Conservation (phyloP, 2,888 invertebrate species). For the Drosophila mettleri region DNA sequence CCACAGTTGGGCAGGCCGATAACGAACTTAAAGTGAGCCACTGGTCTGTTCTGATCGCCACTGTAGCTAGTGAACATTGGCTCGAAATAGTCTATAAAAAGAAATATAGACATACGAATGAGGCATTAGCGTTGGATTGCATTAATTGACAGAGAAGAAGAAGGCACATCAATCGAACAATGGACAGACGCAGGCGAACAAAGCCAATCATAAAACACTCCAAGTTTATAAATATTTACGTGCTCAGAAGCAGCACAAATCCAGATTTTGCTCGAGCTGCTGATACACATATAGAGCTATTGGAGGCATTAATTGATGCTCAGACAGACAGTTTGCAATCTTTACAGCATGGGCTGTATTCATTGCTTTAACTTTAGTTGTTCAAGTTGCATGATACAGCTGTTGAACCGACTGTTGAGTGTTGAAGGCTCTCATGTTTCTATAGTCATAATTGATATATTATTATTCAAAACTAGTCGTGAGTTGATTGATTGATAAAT, state of each 20-base stretch:
- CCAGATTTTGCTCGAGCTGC: conserved; percentile 8
- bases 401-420: not conserved
- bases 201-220: conserved; percentile 45
- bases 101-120: conserved; percentile 12
- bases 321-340: conserved; percentile 1
- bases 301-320: conserved; percentile 14
- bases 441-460: not conserved
- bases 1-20: conserved; percentile 90
- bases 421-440: not conserved
- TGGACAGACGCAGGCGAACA: conserved; percentile 23
- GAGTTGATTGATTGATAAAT: conserved; percentile 11
- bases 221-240: conserved; percentile 47
- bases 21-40: conserved; percentile 86
- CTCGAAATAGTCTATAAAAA: conserved; percentile 83
- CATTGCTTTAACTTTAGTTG: conserved; percentile 1
- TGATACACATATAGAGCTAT: not conserved
- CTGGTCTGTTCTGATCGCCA: conserved; percentile 86
- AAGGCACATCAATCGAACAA: conserved; percentile 22
- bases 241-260: conserved; percentile 24
- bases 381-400: conserved; percentile 1
- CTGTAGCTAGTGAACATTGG: conserved; percentile 89
- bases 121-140: conserved; percentile 27
- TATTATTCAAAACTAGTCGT: not conserved
- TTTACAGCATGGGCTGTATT: conserved; percentile 5
- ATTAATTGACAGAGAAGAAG: conserved; percentile 15